These are phyloP conservation scores for Bombylius major DNA, from an alignment of 2,888 invertebrate species.

Conservation along the genomic window DNA sequence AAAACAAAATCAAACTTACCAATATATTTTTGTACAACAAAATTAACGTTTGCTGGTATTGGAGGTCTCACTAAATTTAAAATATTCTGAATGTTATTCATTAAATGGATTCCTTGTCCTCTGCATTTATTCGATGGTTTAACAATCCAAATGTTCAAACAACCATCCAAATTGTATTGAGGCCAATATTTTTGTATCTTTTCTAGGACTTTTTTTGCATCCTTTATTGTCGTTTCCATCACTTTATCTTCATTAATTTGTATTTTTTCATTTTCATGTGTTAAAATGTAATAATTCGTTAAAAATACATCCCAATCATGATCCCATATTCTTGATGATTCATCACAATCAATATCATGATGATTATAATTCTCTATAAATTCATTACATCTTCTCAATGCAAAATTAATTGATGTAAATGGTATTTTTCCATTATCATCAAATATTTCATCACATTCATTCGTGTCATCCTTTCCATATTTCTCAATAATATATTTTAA, in stretches of 20 bases:
- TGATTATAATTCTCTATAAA: conserved; percentile 62
- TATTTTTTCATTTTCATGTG: conserved; percentile 50
- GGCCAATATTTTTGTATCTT: conserved; percentile 64
- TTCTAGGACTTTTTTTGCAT: conserved; percentile 48
- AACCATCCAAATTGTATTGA: conserved; percentile 72
- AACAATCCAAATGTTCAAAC: conserved; percentile 84
- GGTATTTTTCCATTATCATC: conserved; percentile 54
- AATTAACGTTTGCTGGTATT: conserved; percentile 58
- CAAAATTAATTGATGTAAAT: conserved; percentile 64
- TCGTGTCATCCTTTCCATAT: conserved; percentile 27
- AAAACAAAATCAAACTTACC: conserved; percentile 42
- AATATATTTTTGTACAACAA: conserved; percentile 91
- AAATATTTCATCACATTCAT: conserved; percentile 44
- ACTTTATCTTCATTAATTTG: conserved; percentile 25
- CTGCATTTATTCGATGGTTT: conserved; percentile 91
- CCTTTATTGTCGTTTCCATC: conserved; percentile 27
- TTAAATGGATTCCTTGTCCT: conserved; percentile 77
- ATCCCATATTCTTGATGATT: conserved; percentile 52
- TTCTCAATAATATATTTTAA: conserved; percentile 62
- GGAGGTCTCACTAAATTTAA: conserved; percentile 56
- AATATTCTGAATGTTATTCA: conserved; percentile 78
- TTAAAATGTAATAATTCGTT: conserved; percentile 51
- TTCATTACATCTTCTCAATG: conserved; percentile 63
- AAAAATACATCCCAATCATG: conserved; percentile 86
- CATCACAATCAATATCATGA: conserved; percentile 64